phyloP scores from a whole-genome alignment of 2,113 vertebrate genomes.

The Hylia prasina region DNA sequence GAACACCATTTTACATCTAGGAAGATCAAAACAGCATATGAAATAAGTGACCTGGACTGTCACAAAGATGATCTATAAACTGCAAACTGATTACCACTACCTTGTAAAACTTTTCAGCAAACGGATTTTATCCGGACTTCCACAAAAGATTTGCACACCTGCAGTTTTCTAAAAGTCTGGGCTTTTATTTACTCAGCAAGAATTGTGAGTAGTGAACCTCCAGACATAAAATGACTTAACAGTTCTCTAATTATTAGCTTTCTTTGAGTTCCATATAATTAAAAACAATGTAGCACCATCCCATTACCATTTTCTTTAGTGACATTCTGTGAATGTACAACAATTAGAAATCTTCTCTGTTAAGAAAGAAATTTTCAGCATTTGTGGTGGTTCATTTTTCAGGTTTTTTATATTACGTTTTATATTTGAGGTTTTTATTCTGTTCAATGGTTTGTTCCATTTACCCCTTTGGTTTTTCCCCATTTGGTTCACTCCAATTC shows the following conservation, averaged over 20 bases:
- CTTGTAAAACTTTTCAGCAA: not conserved
- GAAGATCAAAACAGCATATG: not conserved
- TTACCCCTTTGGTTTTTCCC: no score
- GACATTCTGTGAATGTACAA: not conserved
- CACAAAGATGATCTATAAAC: not conserved
- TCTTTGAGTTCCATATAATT: not conserved
- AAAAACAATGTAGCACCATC: not conserved
- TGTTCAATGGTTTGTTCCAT: no score
- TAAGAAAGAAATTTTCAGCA: not conserved
- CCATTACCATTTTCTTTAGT: not conserved
- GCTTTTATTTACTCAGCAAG: not conserved
- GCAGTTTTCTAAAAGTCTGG: not conserved
- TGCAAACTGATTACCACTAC: not conserved
- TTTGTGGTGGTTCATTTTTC: no score
- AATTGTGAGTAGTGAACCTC: not conserved
- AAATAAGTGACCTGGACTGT: not conserved
- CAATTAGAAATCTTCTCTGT: not conserved
- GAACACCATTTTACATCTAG: not conserved
- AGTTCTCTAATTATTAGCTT: not conserved
- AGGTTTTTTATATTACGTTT: no score
- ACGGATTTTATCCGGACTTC: not conserved
- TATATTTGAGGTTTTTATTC: no score
- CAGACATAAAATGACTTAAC: not conserved
- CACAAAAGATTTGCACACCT: not conserved
- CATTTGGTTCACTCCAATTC: no score